A percentile compares a stretch with the other conserved stretches of the same genome.
Evolutionary conservation across 2,888 invertebrate species (phyloP).

Genomic region (Ornithoptera alexandrae): DNA sequence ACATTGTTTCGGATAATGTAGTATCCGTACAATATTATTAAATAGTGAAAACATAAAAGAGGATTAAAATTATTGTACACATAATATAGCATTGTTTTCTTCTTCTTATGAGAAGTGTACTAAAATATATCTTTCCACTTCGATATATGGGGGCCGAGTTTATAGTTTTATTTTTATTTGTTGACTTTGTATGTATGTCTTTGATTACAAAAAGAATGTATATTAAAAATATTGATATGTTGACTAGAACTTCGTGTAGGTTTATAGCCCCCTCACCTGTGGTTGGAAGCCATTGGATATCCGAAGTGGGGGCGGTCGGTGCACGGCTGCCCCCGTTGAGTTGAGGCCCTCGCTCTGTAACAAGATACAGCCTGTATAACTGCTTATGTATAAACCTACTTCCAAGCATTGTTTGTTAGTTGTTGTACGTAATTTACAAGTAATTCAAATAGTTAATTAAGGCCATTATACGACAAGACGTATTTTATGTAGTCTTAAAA

Average conservation of each 20-base stretch:
- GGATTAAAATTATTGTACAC: too few relatives aligned
- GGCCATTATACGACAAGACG: too few relatives aligned
- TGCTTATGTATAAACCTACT: conserved; percentile 26
- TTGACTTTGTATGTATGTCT: not conserved
- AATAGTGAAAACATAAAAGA: too few relatives aligned
- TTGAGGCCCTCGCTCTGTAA: conserved; percentile 63
- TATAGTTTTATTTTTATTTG: not conserved
- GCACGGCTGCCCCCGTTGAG: conserved; percentile 55
- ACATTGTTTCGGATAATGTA: too few relatives aligned
- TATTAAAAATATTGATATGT: not conserved
- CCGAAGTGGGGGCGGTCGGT: conserved; percentile 68
- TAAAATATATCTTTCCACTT: too few relatives aligned
- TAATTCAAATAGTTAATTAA: too few relatives aligned
- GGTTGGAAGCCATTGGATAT: conserved; percentile 70
- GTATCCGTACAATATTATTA: too few relatives aligned
- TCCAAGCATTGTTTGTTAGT: conserved; percentile 12
- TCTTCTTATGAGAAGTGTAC: too few relatives aligned
- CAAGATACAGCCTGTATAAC: conserved; percentile 33
- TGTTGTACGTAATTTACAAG: not conserved
- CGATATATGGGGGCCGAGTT: not conserved
- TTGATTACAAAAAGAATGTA: not conserved
- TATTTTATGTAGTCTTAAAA: too few relatives aligned
- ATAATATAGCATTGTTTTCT: too few relatives aligned
- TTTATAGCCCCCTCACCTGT: conserved; percentile 50
- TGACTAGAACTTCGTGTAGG: not conserved